Evolutionary conservation across 2,888 invertebrate species (phyloP), one percentile per base, ranked within the genome.

Genomic region (Caenorhabditis virilis): DNA sequence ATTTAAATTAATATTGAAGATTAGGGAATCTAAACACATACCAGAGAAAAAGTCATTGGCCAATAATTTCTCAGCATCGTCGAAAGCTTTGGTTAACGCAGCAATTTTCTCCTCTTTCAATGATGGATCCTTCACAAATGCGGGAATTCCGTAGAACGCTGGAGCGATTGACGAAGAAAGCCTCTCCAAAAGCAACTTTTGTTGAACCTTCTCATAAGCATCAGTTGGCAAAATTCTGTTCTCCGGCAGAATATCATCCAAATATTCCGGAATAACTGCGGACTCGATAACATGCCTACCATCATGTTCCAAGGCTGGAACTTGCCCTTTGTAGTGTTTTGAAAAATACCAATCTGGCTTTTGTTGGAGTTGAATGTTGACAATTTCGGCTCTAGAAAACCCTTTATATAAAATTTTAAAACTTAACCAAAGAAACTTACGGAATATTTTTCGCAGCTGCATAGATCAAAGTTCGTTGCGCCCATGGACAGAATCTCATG

Each of bases 401-500:
- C 5, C 5, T 15, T 36, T 9, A 36, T n/a, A 20, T 53, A 51
- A 38, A 55, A 50, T 20, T 50, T 88, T 45, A 91, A 90, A 0
- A 91, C 90, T 77, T 88, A 92, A 0, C 92, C 92, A 92, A 85
- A 91, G 6, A 91, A 33, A 52, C 68, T 57, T 39, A 75, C 72
- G 54, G 53, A 25, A 76, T 62, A 11, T 61, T 63, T 43, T 76
- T 74, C 1, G 52, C 59, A 76, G 90, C 89, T 50, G 91, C 85
- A 1, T 90, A 89, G 33, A 92, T 85, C 68, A 90, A 88, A 43
- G 88, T 88, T 69, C 91, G 87, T 81, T 92, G 90, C 0, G 91
- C 90, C 78, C 88, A 92, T 0, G 92, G 92, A 78, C 92, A 92
- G 85, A 91, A 91, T 74, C 91, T 87, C 90, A 91, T 92, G 38